phyloP scores from a whole-genome alignment of 2,113 vertebrate species.

The Phrynocephalus versicolor region DNA sequence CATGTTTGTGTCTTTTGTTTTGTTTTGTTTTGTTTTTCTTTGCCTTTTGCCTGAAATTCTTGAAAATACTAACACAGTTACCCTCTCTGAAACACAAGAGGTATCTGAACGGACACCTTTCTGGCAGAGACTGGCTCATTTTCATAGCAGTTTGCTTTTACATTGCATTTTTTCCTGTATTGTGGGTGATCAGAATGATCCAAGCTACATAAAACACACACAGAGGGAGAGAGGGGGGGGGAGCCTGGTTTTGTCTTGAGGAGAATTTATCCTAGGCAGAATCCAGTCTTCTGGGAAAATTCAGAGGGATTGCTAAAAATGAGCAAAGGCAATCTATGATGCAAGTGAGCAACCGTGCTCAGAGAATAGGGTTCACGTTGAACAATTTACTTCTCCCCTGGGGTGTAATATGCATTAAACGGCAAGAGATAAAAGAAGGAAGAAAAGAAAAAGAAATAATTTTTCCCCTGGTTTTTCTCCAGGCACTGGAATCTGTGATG shows the following conservation, averaged over 20 bases:
- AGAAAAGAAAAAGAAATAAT: not conserved
- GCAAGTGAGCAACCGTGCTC: conserved; percentile 2
- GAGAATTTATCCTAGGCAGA: not conserved
- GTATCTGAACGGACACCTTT: not conserved
- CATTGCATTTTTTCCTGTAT: not conserved
- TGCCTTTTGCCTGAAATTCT: too few relatives aligned
- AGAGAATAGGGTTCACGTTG: conserved; percentile 1
- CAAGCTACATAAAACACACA: not conserved
- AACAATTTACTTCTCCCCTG: conserved; percentile 19
- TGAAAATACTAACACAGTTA: too few relatives aligned
- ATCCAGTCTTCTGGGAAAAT: not conserved
- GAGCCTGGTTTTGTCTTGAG: not conserved
- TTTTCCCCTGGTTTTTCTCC: conserved; percentile 15
- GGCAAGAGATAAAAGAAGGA: conserved; percentile 22
- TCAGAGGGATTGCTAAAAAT: not conserved
- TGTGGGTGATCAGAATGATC: not conserved
- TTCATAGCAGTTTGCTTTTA: not conserved
- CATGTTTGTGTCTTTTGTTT: too few relatives aligned
- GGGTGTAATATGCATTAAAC: conserved; percentile 24
- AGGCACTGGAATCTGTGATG: conserved; percentile 4
- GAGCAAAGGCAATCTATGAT: conserved; percentile 15
- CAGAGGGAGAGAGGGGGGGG: not conserved
- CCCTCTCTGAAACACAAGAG: too few relatives aligned
- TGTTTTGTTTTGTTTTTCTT: too few relatives aligned
- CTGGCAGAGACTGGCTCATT: not conserved